A percentile compares a stretch with the other conserved stretches of the same genome.
phyloP scores from a whole-genome alignment of 2,888 invertebrate species.

The Hypomecis punctinalis region DNA sequence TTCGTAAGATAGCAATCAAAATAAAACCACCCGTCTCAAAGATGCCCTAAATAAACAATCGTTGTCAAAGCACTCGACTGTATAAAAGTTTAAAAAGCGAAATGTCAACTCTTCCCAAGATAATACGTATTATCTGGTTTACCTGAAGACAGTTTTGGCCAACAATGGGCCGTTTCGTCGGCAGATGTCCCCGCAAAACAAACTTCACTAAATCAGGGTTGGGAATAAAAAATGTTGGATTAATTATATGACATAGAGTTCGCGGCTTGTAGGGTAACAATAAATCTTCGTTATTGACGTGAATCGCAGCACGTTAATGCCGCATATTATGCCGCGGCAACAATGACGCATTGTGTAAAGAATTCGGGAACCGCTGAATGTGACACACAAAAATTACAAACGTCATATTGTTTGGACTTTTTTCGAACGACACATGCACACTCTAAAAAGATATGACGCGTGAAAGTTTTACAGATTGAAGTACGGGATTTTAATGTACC shows the following conservation, averaged over 20 bases:
- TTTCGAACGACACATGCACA: slow-evolving; percentile 49
- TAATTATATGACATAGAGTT: slow-evolving; percentile 69
- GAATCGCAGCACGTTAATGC: slow-evolving; percentile 81
- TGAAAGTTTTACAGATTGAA: slow-evolving; percentile 38
- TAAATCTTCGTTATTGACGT: slow-evolving; percentile 83
- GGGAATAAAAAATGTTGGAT: slow-evolving; percentile 70
- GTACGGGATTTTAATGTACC: slow-evolving; percentile 33
- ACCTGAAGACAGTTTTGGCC: slow-evolving; percentile 72
- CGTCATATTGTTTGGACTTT: slow-evolving; percentile 65
- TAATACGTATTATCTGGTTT: slow-evolving; percentile 80
- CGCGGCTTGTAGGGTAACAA: slow-evolving; percentile 67
- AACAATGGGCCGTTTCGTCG: slow-evolving; percentile 67
- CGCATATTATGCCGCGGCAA: slow-evolving; percentile 77
- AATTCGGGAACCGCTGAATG: slow-evolving; percentile 65
- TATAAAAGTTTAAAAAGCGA: slow-evolving; percentile 71
- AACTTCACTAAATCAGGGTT: slow-evolving; percentile 78
- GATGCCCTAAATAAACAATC: slow-evolving; percentile 74
- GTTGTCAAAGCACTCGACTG: slow-evolving; percentile 78
- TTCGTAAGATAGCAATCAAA: slow-evolving; percentile 61
- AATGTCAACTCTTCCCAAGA: slow-evolving; percentile 80
- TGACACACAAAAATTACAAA: slow-evolving; percentile 67
- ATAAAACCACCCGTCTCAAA: slow-evolving; percentile 58
- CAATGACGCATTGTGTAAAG: slow-evolving; percentile 80
- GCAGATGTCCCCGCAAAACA: slow-evolving; percentile 83
- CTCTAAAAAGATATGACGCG: slow-evolving; percentile 55